Evolutionary conservation across 1,140 invertebrate genomes (phyloP), one percentile per base, ranked within the genome.

Genomic region (Muscidifurax raptorellus): DNA sequence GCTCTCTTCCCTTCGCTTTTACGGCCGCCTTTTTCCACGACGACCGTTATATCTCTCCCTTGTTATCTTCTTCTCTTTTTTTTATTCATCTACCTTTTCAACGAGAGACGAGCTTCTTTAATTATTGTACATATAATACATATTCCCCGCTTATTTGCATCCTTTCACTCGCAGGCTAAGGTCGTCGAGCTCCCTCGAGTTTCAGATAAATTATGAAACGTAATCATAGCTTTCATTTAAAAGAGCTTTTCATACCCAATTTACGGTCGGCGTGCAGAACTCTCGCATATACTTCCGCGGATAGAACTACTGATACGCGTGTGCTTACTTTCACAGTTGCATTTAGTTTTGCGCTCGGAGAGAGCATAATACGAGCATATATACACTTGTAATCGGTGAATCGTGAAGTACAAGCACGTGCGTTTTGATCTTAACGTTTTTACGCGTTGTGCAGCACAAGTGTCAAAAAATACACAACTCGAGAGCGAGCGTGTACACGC

Each of bases 171-270:
- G 44, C 47, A 77, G 44, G 18, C n/a, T 64, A 18, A 59, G 22
- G 1, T 59, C 15, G 52, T n/a, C 22, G 47, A 59, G 52, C 7
- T 59, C 47, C 30, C 18, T 13, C 13, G 15, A 59, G 36, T 72
- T 32, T 75, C 66, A 3, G 71, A 22, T 40, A 67, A 36, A 80
- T 80, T 40, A 67, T 69, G 30, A 69, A 80, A 80, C 44, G 78
- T 69, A 80, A 67, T 80, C 64, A 25, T 44, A 80, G 32, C 69
- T 80, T 27, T 80, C 78, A 44, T 69, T 67, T 44, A 69, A 80
- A 44, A 69, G 76, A 40, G 59, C 78, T 15, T 27, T 80, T 80
- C 64, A 64, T 25, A 40, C 15, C 77, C 78, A n/a, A 80, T 80
- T 80, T 80, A 69, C 78, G 52, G 3, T 10, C 74, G 32, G 9